Conservation (phyloP, 2,888 invertebrate species). For the Eristalis arbustorum region DNA sequence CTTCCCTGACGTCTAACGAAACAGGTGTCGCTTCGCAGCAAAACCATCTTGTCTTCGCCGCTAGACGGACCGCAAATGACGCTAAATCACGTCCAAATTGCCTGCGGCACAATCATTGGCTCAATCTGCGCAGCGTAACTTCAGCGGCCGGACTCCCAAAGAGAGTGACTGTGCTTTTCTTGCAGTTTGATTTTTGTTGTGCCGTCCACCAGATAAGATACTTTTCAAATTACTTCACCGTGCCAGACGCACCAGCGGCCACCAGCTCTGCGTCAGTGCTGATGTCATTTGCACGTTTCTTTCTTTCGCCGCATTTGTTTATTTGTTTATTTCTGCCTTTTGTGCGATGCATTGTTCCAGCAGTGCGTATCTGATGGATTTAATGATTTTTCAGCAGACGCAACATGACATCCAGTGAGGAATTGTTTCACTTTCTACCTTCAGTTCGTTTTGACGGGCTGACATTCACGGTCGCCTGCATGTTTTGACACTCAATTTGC, state of each 20-base stretch:
- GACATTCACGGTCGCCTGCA: not conserved
- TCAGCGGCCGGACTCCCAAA: not conserved
- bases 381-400: not conserved
- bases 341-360: constrained; percentile 2
- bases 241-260: not conserved
- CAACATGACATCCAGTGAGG: not conserved
- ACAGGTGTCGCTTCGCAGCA: not conserved
- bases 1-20: constrained; percentile 15
- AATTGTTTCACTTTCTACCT: constrained; percentile 21
- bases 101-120: not conserved
- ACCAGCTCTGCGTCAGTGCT: not conserved
- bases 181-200: constrained; percentile 34
- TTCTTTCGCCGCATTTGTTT: not conserved
- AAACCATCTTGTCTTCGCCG: not conserved
- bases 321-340: not conserved
- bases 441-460: not conserved
- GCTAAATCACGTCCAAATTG: constrained; percentile 1
- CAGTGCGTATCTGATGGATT: not conserved
- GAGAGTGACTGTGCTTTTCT: not conserved
- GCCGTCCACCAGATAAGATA: constrained; percentile 42
- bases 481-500: not conserved
- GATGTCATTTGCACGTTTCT: constrained; percentile 6
- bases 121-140: constrained; percentile 6
- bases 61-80: not conserved
- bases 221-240: constrained; percentile 44